phyloP scores from a whole-genome alignment of 2,888 invertebrate species.

The Nasonovia ribisnigri region DNA sequence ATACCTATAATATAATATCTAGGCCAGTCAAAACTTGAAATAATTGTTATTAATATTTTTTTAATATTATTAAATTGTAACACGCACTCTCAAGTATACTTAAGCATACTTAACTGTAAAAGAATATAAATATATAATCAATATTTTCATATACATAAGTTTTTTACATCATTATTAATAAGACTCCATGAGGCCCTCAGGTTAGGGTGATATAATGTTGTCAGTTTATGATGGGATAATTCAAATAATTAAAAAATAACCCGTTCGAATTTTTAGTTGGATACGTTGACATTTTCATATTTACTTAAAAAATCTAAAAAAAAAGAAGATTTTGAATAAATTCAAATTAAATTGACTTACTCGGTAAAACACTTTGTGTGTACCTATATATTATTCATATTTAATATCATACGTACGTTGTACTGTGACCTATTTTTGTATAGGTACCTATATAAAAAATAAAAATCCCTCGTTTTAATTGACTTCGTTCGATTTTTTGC shows the following conservation, averaged over 20 bases:
- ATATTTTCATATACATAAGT: neutral
- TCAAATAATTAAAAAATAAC: neutral
- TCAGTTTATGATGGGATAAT: neutral
- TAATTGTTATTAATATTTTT: neutral
- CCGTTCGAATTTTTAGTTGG: neutral
- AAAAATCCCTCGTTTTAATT: neutral
- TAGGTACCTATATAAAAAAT: too few species aligned
- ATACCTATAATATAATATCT: neutral
- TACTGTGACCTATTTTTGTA: neutral
- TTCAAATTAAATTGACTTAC: neutral
- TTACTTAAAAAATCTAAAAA: neutral
- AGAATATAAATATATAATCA: neutral
- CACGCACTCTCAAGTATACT: neutral
- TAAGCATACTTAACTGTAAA: neutral
- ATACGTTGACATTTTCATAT: neutral
- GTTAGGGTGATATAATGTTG: neutral
- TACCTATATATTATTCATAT: neutral
- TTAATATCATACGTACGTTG: neutral
- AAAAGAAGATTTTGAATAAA: neutral
- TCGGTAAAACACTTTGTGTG: neutral
- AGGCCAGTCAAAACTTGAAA: neutral
- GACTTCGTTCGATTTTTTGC: neutral
- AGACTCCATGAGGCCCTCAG: too few species aligned
- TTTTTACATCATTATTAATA: neutral
- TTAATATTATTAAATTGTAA: neutral